Evolutionary conservation across 1,140 invertebrate species (phyloP).

Genomic region (Zaprionus nigranus): DNA sequence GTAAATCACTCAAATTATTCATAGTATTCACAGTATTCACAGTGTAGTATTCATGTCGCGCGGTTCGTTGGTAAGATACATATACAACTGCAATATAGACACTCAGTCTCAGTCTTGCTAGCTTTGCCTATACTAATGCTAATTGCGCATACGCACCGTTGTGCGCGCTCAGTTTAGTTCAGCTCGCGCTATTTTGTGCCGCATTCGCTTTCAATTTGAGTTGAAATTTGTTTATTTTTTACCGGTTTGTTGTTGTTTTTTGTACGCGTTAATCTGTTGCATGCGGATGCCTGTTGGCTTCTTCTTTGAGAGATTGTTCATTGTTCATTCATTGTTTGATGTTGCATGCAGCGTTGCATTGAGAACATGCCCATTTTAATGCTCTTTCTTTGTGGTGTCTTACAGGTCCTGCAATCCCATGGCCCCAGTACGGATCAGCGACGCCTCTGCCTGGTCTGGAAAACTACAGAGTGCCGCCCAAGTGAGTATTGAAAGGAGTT

Average conservation of each 20-base stretch:
- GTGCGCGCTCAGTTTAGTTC: slow-evolving; percentile 51
- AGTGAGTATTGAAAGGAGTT: slow-evolving; percentile 43
- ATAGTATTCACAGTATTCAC: slow-evolving; percentile 1
- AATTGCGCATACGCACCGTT: slow-evolving; percentile 73
- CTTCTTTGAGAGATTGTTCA: slow-evolving; percentile 32
- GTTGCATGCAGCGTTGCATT: slow-evolving; percentile 9
- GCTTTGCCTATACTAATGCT: slow-evolving; percentile 56
- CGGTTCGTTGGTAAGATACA: slow-evolving; percentile 60
- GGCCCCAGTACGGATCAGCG: slow-evolving; percentile 76
- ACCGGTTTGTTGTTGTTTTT: slow-evolving; percentile 36
- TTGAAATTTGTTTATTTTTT: slow-evolving; percentile 1
- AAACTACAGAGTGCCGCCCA: slow-evolving; percentile 66
- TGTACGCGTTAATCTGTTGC: slow-evolving; percentile 7
- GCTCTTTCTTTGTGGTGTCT: slow-evolving; percentile 25
- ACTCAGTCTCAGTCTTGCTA: slow-evolving; percentile 8
- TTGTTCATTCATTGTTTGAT: slow-evolving; percentile 41
- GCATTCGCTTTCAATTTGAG: slow-evolving; percentile 20
- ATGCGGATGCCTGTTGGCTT: slow-evolving; percentile 29
- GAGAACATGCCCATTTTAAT: slow-evolving; percentile 1
- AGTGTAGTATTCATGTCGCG: slow-evolving; percentile 33
- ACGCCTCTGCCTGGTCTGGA: slow-evolving; percentile 75
- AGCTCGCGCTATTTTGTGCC: slow-evolving; percentile 20
- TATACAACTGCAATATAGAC: slow-evolving; percentile 14
- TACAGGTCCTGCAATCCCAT: slow-evolving; percentile 80
- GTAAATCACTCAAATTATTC: not conserved